Base-by-base conservation (phyloP, 1,140 invertebrate species). In the Zaprionus africanus region DNA sequence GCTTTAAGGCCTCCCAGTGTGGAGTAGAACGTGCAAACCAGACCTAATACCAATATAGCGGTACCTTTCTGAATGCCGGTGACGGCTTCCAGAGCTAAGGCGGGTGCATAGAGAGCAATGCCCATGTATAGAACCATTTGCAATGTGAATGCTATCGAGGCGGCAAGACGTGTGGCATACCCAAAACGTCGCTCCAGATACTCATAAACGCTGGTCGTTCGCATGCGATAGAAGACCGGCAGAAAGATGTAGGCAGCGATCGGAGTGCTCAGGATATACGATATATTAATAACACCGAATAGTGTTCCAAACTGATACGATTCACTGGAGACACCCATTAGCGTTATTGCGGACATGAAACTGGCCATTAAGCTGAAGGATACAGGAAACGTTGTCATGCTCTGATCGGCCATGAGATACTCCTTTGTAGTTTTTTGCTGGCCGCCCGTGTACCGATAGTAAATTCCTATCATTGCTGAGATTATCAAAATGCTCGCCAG, bases 261-360 rank as follows among this genome's bases (percentile, higher is more conserved):
- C 0, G 97, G 96, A 2, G 97, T 98, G n/a, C 96, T 96, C 15
- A 98, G 85, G 1, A 97, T 93, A 84, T 98, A 98, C 0, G 96
- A 93, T 41, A 98, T 77, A 90, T 98, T 98, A 15, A 98, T 98
- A 5, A 96, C 93, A 22, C 97, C 94, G 93, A 98, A 98, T 80
- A 97, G 95, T 54, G 96, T 96, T 12, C 97, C 97, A 92, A 94
- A 96, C 58, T 94, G 95, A 76, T 92, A 92, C 0, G 91, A 79
- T 92, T 98, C 97, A 38, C 96, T 95, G 1, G 97, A 96, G 15
- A 98, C 96, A 11, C 98, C 98, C 53, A 99, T 94, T 12, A 99
- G 93, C 0, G 98, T 97, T 26, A 99, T 96, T n/a, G 98, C 97
- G 0, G 98, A 99, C 97, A 99, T 98, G 86, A 99, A 99, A 36